Base-by-base conservation (phyloP, 2,888 invertebrate species). In the Nemotelus pantherinus region DNA sequence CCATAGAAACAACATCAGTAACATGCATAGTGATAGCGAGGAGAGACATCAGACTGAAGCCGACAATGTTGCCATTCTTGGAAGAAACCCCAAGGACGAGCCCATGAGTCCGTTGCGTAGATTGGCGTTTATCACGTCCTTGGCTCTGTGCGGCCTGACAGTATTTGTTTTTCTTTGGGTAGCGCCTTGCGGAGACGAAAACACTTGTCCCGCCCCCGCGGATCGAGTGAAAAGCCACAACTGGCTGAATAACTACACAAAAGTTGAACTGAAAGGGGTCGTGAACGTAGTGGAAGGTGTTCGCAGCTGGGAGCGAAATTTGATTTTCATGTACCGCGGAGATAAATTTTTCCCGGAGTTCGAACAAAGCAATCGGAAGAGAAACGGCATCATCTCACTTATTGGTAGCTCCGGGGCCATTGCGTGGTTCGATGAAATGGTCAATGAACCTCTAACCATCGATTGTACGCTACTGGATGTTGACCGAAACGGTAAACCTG, bases 391-490 rank as follows among this genome's bases (percentile, higher is more conserved):
- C 5, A 88, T 93, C 43, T 91, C 92, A 0, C 89, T 94, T 80
- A 90, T 92, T 72, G 92, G 93, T 0, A 91, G 90, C 79, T 91
- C 90, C 4, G 94, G 94, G 0, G 90, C 90, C 78, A 90, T 93
- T 0, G 91, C 93, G 2, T 94, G 94, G 94, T 92, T 91, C 83
- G 92, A 92, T 45, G 89, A 91, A 80, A 91, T 93, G 83, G 89
- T 89, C 58, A 90, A 91, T 82, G 90, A 92, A 81, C 94, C 94
- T 0, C 89, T 90, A 44, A 90, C 92, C 82, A 91, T 95, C 50
- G 92, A 94, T 83, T 95, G 95, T 83, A 89, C 91, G 44, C 86
- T 93, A 1, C 88, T 94, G 75, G 94, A 95, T 87, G 90, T 92
- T 0, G 92, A 94, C 84, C 89, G 88, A 72, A 93, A 94, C 84